Base-by-base conservation (phyloP, 2,113 vertebrate species). In the Neodon shergylaensis region DNA sequence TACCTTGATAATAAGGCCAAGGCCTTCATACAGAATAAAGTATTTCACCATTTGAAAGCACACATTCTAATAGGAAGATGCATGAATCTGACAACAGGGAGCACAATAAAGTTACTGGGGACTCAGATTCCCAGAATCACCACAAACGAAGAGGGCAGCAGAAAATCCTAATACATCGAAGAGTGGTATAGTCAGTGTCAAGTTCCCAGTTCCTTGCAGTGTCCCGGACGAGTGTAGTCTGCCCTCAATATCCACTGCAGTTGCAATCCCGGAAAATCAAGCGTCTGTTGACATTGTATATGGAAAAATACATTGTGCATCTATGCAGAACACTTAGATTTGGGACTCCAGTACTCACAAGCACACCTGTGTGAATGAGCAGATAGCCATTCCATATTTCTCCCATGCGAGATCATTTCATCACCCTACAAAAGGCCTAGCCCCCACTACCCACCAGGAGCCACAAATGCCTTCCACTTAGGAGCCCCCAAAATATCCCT, bases 1-100 rank as follows among this genome's bases (percentile, higher is more conserved):
- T 91, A 22, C 36, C 88, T 97, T 88, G 58, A 14, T 42, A 94
- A 66, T 47, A 83, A 92, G 52, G 87, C 81, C 42, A 81, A 89
- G 36, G 42, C 31, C 61, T 94, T 73, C 52, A 7, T 79, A 9
- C 63, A 36, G 68, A 93, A 86, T 54, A 90, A 54, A 95, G 19
- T 24, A 33, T 36, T 47, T 65, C 28, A 10, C 39, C 39, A 47
- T 65, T 78, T 36, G 31, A 87, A 87, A 73, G 28, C 10, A 61
- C 11, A 33, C 49, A 70, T 87, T 68, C 31, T 33, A 68, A 54
- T 39, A 22, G 73, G 78, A 87, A 94, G 72, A 78, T 49, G 9
- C 17, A 17, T 4, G 11, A 63, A 7, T 36, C 21, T n/a, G 5
- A 39, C 52, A 24, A 10, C 49, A 26, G 49, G 54, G 81, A 39